phyloP scores from a whole-genome alignment of 1,140 invertebrate genomes.

The Drosophila takahashii region DNA sequence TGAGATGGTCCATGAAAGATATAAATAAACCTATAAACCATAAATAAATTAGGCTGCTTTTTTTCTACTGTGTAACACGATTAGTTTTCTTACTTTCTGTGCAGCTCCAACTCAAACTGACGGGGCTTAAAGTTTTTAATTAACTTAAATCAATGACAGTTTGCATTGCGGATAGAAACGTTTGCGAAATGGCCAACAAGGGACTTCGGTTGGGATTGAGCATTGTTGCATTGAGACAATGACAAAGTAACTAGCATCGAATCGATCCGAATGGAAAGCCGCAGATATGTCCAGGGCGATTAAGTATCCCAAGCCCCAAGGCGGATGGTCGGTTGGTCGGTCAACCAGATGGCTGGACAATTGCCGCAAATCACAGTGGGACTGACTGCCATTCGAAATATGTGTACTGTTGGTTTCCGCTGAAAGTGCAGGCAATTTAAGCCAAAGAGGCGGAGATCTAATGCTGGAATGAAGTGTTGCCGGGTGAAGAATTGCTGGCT shows the following conservation, averaged over 20 bases:
- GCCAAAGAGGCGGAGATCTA: conserved; percentile 42
- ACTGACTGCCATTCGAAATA: conserved; percentile 26
- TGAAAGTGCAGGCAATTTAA: conserved; percentile 33
- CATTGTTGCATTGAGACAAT: conserved; percentile 47
- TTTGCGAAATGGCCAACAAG: conserved; percentile 51
- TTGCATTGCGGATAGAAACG: conserved; percentile 39
- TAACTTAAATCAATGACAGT: conserved; percentile 62
- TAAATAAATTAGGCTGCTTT: background rate
- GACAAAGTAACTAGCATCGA: conserved; percentile 29
- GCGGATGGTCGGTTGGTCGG: conserved; percentile 33
- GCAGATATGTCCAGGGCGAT: conserved; percentile 34
- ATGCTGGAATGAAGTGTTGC: conserved; percentile 37
- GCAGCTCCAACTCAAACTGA: conserved; percentile 8
- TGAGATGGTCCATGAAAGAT: background rate
- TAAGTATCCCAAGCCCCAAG: conserved; percentile 50
- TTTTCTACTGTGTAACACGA: background rate
- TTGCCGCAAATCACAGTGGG: conserved; percentile 63
- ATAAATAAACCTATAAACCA: background rate
- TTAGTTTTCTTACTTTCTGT: conserved; percentile 12
- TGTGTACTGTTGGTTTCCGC: conserved; percentile 49
- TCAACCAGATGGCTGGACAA: conserved; percentile 36
- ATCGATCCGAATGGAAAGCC: conserved; percentile 38
- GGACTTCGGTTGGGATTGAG: conserved; percentile 16
- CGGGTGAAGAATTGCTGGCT: conserved; percentile 44
- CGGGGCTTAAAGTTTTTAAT: conserved; percentile 49